phyloP scores from a whole-genome alignment of 2,888 invertebrate species.

The Troilus luridus region DNA sequence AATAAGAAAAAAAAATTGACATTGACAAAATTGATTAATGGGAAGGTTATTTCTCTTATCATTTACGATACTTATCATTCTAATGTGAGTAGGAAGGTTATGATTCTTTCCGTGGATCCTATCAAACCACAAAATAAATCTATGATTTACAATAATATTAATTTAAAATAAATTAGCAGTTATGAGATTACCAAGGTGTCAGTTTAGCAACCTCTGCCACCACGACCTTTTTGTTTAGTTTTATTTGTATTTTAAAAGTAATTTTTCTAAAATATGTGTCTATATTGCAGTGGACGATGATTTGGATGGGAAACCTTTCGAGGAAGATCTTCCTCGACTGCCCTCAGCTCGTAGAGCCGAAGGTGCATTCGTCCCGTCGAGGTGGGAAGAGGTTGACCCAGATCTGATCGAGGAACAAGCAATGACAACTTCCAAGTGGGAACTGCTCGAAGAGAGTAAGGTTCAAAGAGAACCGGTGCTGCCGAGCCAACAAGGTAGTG shows the following conservation, averaged over 20 bases:
- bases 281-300: slow-evolving; percentile 66
- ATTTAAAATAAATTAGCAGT: too few relatives aligned
- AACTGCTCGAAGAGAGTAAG: slow-evolving; percentile 76
- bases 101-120: too few relatives aligned
- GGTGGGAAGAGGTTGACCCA: slow-evolving; percentile 97
- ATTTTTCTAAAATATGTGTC: not conserved
- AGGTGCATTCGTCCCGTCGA: slow-evolving; percentile 85
- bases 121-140: not conserved
- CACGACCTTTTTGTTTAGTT: not conserved
- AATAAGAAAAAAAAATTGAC: too few relatives aligned
- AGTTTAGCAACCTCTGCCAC: too few relatives aligned
- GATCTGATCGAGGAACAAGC: slow-evolving; percentile 85
- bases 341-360: slow-evolving; percentile 72
- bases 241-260: not conserved
- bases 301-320: slow-evolving; percentile 71
- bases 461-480: slow-evolving; percentile 63
- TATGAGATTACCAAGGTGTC: too few relatives aligned
- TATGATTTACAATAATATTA: too few relatives aligned
- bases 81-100: too few relatives aligned
- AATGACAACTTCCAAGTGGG: slow-evolving; percentile 92
- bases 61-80: too few relatives aligned
- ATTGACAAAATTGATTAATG: too few relatives aligned
- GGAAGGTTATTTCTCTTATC: too few relatives aligned
- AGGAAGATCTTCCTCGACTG: slow-evolving; percentile 74
- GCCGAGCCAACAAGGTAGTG: slow-evolving; percentile 23